Base-by-base conservation (phyloP, 2,888 invertebrate genomes). In the Drosophila affinis region DNA sequence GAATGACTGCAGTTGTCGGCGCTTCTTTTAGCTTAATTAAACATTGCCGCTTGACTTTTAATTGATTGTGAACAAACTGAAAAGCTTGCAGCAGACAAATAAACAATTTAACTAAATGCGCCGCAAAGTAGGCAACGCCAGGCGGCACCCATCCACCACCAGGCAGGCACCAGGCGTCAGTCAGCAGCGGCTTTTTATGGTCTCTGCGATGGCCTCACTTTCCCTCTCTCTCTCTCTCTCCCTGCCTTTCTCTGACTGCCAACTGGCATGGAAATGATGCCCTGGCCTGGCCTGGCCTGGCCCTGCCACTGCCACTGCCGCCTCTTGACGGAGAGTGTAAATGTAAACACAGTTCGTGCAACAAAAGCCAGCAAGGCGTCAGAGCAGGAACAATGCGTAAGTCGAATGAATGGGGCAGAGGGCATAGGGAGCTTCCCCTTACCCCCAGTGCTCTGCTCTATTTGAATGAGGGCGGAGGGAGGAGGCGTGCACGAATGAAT, bases 41-140 rank as follows among this genome's bases (percentile, higher is more conserved):
- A 86, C 85, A 88, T 88, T 88, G 87, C 80, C 79, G 79, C 78
- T 87, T 79, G 69, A 68, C 81, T 79, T 86, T 88, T 86, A 86
- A 86, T 88, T 86, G 85, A 88, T 86, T 86, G 85, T 88, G 81
- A 79, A 70, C 89, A 87, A 87, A 81, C 79, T 85, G 81, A 81
- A 88, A 76, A 59, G 70, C 69, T 72, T 74, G 72, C 64, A 49
- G 67, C 52, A 55, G 64, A 72, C 77, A 79, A 82, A 82, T 87
- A 88, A 86, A 86, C 85, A 86, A 88, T 86, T 88, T 84, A 86
- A 79, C 87, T 87, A 86, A 86, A 88, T 87, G 85, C 87, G 81
- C 87, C 81, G 68, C 87, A 87, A 85, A 88, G 88, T 87, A 83
- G 87, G 87, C 85, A 85, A 73, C 72, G 53, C 17, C 29, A 29